phyloP scores from a whole-genome alignment of 2,113 vertebrate species.

The Chinchilla lanigera region DNA sequence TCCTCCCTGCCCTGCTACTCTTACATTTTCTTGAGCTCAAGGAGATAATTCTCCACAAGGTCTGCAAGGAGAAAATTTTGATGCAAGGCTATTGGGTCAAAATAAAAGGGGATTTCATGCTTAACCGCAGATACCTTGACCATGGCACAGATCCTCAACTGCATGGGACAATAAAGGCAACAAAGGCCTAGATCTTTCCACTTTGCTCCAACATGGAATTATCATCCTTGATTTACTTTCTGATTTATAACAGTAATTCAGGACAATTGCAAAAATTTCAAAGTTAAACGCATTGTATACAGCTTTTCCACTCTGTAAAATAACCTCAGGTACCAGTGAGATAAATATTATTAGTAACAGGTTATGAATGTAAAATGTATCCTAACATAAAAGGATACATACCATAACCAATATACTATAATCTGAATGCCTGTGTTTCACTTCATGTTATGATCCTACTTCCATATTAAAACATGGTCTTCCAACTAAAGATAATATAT shows the following conservation, averaged over 20 bases:
- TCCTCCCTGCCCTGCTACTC: background rate
- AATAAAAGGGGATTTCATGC: conserved; percentile 42
- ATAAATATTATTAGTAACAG: conserved; percentile 11
- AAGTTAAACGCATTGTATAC: background rate
- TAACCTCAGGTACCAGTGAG: background rate
- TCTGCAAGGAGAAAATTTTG: conserved; percentile 30
- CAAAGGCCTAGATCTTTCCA: background rate
- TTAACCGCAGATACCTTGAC: background rate
- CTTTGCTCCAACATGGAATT: conserved; percentile 29
- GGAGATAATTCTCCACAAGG: conserved; percentile 13
- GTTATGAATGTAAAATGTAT: background rate
- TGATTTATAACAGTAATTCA: conserved; percentile 24
- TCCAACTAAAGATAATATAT: background rate
- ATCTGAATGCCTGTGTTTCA: background rate
- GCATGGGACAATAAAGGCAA: background rate
- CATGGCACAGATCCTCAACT: background rate
- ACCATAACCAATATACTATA: background rate
- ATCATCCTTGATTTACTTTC: conserved; percentile 17
- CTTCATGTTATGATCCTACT: background rate
- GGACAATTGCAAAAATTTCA: conserved; percentile 16
- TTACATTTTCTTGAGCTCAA: background rate
- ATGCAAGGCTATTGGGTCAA: conserved; percentile 26
- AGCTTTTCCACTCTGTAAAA: background rate
- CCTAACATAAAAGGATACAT: background rate
- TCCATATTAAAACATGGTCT: background rate